These are phyloP conservation scores for Loriculus beryllinus DNA, from an alignment of 2,797 vertebrate species.

Conservation along the genomic window DNA sequence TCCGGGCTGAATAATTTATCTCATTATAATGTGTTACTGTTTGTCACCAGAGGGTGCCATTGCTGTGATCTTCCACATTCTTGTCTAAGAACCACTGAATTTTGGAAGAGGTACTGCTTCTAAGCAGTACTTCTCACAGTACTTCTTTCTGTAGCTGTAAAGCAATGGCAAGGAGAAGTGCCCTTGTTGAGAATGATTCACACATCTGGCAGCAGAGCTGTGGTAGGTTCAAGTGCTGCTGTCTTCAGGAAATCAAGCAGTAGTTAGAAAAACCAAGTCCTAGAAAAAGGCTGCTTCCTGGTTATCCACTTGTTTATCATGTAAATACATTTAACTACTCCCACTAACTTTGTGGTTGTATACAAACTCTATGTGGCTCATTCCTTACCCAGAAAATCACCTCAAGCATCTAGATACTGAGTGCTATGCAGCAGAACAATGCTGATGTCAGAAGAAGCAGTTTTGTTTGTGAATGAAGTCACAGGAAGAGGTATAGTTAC, in stretches of 20 bases:
- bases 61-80: constrained; percentile 1
- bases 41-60: constrained; percentile 40
- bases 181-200: not conserved
- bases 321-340: not conserved
- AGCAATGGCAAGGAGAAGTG: not conserved
- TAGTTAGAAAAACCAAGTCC: not conserved
- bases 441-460: not conserved
- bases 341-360: fast-evolving
- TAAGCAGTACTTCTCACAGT: fast-evolving
- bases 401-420: not conserved
- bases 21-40: not conserved
- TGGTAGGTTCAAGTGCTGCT: not conserved
- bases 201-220: not conserved
- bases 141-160: not conserved
- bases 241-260: not conserved
- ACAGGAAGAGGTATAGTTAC: not conserved
- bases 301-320: not conserved
- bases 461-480: not conserved
- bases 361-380: not conserved
- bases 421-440: not conserved
- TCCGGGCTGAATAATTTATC: not conserved
- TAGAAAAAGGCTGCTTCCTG: not conserved
- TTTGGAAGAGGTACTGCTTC: not conserved
- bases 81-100: not conserved
- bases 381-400: not conserved